Conservation (phyloP, 1,140 invertebrate genomes). For the Pogonus chalceus region DNA sequence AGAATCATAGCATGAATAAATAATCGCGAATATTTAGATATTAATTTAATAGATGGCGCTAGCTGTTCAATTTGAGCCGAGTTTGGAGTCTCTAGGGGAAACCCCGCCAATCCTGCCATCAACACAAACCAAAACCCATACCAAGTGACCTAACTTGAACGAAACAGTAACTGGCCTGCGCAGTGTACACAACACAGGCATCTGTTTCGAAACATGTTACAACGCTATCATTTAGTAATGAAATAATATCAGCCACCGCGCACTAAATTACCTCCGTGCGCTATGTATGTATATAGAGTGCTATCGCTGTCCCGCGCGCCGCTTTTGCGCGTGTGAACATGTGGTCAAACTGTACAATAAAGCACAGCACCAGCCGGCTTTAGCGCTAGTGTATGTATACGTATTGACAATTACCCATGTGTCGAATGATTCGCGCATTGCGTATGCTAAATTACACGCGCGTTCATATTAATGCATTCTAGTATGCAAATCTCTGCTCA, state of each 20-base stretch:
- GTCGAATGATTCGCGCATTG: not conserved
- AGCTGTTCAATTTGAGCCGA: too few species aligned
- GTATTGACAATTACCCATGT: conserved; percentile 3
- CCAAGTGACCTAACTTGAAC: not conserved
- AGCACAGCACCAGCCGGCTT: not conserved
- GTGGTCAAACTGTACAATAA: not conserved
- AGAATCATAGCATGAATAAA: too few species aligned
- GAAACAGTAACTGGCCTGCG: too few species aligned
- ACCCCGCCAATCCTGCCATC: not conserved
- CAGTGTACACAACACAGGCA: too few species aligned
- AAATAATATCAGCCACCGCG: not conserved
- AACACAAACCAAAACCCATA: not conserved
- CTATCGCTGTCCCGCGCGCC: too few species aligned
- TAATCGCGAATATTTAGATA: too few species aligned
- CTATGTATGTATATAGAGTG: not conserved
- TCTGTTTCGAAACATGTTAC: not conserved
- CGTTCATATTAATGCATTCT: conserved; percentile 1
- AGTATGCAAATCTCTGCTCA: not conserved
- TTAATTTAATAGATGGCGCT: too few species aligned
- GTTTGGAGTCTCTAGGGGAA: not conserved
- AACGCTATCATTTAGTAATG: not conserved
- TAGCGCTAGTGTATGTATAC: too few species aligned
- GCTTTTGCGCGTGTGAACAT: not conserved
- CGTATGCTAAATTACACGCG: not conserved
- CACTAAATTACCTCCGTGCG: not conserved